Evolutionary conservation across 2,888 invertebrate species (phyloP).

Genomic region (Hyppa rectilinea): DNA sequence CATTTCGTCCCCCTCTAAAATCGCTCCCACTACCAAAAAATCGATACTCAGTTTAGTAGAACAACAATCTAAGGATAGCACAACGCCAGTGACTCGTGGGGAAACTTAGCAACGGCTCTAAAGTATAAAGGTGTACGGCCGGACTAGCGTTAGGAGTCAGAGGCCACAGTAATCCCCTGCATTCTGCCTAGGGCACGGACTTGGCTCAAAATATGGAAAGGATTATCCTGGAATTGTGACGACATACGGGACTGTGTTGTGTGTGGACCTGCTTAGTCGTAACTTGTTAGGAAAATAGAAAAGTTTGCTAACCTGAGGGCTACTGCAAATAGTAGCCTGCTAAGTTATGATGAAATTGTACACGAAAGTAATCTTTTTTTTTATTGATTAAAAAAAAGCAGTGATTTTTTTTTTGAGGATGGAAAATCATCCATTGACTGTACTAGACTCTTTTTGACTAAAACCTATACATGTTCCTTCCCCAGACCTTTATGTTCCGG

Average conservation of each 20-base stretch:
- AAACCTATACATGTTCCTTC: too few species aligned
- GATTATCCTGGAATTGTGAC: slow-evolving; percentile 65
- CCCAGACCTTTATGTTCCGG: too few species aligned
- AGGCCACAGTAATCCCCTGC: slow-evolving; percentile 48
- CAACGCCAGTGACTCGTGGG: background rate
- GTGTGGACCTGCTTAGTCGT: background rate
- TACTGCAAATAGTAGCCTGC: too few species aligned
- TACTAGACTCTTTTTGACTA: too few species aligned
- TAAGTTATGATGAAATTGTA: too few species aligned
- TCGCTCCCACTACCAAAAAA: background rate
- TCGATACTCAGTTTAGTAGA: background rate
- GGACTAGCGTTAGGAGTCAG: slow-evolving; percentile 34
- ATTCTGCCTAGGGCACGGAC: slow-evolving; percentile 52
- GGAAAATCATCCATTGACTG: too few species aligned
- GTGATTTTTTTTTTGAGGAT: too few species aligned
- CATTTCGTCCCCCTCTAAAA: background rate
- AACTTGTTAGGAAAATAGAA: too few species aligned
- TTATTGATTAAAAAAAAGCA: too few species aligned
- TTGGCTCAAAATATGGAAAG: slow-evolving; percentile 56
- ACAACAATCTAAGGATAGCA: background rate
- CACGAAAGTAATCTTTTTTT: too few species aligned
- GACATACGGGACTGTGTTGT: slow-evolving; percentile 9
- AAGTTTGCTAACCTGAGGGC: background rate
- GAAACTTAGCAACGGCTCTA: slow-evolving; percentile 23
- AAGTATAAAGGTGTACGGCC: slow-evolving; percentile 40